phyloP scores from a whole-genome alignment of 1,140 invertebrate genomes.

The Parapsyche elsis region DNA sequence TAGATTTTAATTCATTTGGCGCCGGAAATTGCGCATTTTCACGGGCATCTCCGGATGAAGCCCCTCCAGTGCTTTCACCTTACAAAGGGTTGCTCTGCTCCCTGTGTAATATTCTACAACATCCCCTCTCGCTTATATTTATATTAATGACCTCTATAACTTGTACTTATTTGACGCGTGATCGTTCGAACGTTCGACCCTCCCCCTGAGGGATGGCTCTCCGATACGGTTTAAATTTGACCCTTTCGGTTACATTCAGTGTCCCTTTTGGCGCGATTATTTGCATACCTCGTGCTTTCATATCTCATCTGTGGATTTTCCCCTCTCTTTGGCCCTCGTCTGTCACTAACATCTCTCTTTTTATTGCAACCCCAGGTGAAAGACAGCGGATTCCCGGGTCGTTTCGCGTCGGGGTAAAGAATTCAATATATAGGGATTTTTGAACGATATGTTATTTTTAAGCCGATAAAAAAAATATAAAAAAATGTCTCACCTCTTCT shows the following conservation, averaged over 20 bases:
- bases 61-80: neutral
- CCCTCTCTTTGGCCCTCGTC: neutral
- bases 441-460: neutral
- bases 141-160: conserved; percentile 30
- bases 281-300: conserved; percentile 28
- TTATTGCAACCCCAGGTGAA: conserved; percentile 24
- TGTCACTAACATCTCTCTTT: conserved; percentile 19
- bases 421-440: conserved; percentile 24
- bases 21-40: conserved; percentile 8
- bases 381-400: neutral
- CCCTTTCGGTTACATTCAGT: conserved; percentile 18
- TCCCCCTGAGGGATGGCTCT: neutral
- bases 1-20: neutral
- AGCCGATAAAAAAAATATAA: neutral
- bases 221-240: neutral
- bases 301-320: conserved; percentile 17
- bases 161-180: conserved; percentile 37
- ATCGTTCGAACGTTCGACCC: conserved; percentile 21
- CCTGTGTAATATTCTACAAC: neutral
- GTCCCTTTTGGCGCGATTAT: conserved; percentile 11
- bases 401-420: neutral
- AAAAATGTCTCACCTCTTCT: neutral
- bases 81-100: neutral
- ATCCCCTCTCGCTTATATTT: conserved; percentile 27
- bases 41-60: neutral